Evolutionary conservation across 2,888 invertebrate species (phyloP).

Genomic region (Sarcophaga subvicina): DNA sequence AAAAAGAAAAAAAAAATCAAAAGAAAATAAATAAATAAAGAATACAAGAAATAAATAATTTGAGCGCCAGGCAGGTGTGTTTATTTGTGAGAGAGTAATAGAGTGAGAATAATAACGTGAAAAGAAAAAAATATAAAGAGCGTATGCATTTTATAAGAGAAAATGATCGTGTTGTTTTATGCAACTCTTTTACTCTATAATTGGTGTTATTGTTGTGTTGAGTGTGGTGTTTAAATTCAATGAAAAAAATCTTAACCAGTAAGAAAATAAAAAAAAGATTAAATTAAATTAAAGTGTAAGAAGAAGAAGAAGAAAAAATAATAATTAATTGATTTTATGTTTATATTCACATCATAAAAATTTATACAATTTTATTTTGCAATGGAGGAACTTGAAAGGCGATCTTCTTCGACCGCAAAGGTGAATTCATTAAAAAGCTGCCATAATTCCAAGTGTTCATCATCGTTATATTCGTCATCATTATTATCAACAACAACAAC

Average conservation of each 20-base stretch:
- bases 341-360: neutral
- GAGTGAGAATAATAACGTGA: neutral
- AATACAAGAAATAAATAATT: conserved; percentile 15
- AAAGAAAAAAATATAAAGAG: conserved; percentile 4
- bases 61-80: conserved; percentile 62
- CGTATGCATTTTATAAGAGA: neutral
- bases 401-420: neutral
- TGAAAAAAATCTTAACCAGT: neutral
- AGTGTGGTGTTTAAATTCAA: neutral
- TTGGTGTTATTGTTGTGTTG: conserved; percentile 8
- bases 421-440: conserved; percentile 4
- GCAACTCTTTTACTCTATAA: conserved; percentile 48
- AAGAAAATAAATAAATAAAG: neutral
- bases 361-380: neutral
- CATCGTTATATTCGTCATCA: neutral
- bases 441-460: conserved; percentile 20
- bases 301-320: conserved; percentile 1
- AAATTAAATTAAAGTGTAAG: neutral
- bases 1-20: conserved; percentile 18
- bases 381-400: conserved; percentile 63
- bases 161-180: neutral
- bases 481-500: neutral
- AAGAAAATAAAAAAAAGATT: conserved; percentile 1
- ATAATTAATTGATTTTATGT: neutral
- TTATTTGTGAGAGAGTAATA: conserved; percentile 40